Base-by-base conservation (phyloP, 2,113 vertebrate species). In the Carassius gibelio region DNA sequence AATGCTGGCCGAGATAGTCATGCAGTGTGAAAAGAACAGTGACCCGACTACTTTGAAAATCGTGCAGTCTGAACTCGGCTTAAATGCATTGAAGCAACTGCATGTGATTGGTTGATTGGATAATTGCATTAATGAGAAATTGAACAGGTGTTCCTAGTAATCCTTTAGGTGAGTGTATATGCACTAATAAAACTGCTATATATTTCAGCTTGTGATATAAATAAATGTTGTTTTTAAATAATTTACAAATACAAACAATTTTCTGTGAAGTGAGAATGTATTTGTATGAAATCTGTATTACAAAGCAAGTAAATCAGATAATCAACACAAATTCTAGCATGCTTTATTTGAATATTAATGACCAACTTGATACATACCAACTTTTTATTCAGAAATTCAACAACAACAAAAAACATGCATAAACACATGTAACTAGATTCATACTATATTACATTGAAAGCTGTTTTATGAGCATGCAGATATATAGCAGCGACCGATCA, bases 401-500 rank as follows among this genome's bases (percentile, higher is more conserved):
- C 38, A 6, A 30, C 30, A 30, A 30, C 30, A 2, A 42, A 59
- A 19, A 21, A 57, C 6, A 57, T 8, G 55, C 17, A 57, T 57
- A 57, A 21, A 59, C 57, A 8, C 3, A 8, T 9, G 21, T 61
- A 61, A 59, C 57, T 8, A 3, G 57, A n/a, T n/a, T 61, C 50
- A 26, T 19, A 64, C 4, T 2, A 2, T 17, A 62, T 36, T 23
- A 26, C 30, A 15, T 36, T 59, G 10, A 6, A 83, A 30, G 8
- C 17, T 19, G 19, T 9, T 34, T 19, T 1, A 15, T 57, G 15
- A 11, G 38, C 68, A 30, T 48, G 23, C 45, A 72, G 15, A 14
- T 17, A 77, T 5, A 45, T 45, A 2, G 17, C 61, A 45, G 34
- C 52, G 17, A 26, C 9, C 23, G 85, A 17, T 88, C 82, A 86